Conservation (phyloP, 2,113 vertebrate species). For the Sula dactylatra region DNA sequence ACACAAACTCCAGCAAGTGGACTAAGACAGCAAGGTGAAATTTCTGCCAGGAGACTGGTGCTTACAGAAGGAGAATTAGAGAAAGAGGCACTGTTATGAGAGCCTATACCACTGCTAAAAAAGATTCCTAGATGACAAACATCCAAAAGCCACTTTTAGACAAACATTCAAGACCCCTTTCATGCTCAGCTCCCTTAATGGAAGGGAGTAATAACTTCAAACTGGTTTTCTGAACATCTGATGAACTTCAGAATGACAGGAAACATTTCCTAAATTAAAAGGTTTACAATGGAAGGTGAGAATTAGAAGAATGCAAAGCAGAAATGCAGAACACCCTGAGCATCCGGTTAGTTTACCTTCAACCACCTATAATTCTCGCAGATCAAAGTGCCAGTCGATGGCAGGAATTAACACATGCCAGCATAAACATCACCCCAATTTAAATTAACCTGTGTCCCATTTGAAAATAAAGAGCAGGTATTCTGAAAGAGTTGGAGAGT, state of each 20-base stretch:
- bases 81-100: background rate
- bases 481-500: background rate
- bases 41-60: background rate
- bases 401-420: slow-evolving; percentile 46
- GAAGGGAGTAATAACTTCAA: background rate
- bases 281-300: background rate
- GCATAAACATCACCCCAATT: background rate
- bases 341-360: slow-evolving; percentile 17
- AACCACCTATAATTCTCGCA: slow-evolving; percentile 11
- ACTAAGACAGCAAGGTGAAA: background rate
- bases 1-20: background rate
- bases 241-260: background rate
- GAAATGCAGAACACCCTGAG: slow-evolving; percentile 35
- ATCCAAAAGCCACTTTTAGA: background rate
- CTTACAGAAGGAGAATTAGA: background rate
- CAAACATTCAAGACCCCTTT: background rate
- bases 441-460: background rate
- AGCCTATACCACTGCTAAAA: background rate
- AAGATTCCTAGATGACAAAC: background rate
- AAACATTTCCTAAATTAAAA: background rate
- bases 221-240: background rate
- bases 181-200: background rate
- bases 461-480: background rate
- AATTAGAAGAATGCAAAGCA: slow-evolving; percentile 21
- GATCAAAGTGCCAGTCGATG: background rate